Conservation (phyloP, 2,113 vertebrate genomes). For the Aix galericulata region DNA sequence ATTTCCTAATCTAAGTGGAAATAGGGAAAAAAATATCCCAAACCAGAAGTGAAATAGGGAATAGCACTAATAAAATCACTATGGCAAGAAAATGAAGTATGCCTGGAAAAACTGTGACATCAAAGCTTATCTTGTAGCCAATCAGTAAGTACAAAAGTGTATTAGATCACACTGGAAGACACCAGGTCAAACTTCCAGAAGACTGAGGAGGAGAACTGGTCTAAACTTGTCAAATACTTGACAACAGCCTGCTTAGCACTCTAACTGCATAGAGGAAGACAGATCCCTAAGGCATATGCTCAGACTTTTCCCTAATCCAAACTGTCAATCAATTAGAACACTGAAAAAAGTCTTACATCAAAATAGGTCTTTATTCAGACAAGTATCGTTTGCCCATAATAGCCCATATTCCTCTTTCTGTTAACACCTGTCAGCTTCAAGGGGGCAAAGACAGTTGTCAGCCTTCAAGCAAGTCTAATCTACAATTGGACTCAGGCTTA, state of each 20-base stretch:
- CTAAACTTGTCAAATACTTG: constrained; percentile 3
- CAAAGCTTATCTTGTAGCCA: neutral
- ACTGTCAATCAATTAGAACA: constrained; percentile 23
- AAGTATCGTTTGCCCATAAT: neutral
- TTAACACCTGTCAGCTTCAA: neutral
- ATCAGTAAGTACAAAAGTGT: neutral
- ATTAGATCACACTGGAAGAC: neutral
- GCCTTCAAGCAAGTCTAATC: neutral
- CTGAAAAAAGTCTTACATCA: neutral
- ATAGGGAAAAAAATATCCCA: neutral
- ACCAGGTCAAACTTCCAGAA: neutral
- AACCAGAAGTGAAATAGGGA: neutral
- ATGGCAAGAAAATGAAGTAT: neutral
- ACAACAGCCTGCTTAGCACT: neutral
- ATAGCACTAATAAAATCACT: neutral
- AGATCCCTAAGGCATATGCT: constrained; percentile 40
- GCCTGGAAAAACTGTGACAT: neutral
- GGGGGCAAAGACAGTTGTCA: neutral
- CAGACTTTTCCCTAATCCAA: constrained; percentile 28
- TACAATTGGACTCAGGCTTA: neutral
- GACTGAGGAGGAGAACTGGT: neutral
- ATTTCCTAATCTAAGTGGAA: neutral
- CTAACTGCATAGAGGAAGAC: neutral
- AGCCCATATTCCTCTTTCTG: neutral
- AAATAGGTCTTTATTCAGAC: constrained; percentile 13